phyloP scores from a whole-genome alignment of 2,888 invertebrate genomes.

The Synergus gifuensis region DNA sequence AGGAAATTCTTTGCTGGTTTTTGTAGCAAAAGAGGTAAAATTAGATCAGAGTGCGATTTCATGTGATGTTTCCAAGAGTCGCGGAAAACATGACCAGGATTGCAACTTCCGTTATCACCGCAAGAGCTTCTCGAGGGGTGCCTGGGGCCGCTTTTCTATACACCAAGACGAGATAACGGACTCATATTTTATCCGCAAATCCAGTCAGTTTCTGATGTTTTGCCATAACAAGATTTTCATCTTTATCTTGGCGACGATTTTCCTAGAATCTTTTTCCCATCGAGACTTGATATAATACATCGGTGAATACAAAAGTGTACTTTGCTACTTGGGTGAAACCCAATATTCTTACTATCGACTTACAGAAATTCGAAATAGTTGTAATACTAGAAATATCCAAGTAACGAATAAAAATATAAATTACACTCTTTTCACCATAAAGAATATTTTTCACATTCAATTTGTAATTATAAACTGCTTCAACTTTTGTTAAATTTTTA shows the following conservation, averaged over 20 bases:
- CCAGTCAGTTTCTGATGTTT: slow-evolving; percentile 53
- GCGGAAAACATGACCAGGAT: slow-evolving; percentile 43
- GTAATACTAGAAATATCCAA: too few relatives aligned
- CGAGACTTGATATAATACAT: background rate
- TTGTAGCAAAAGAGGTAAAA: slow-evolving; percentile 9
- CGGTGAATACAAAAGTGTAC: background rate
- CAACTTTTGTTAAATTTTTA: too few relatives aligned
- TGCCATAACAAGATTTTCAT: slow-evolving; percentile 51
- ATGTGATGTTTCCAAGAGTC: slow-evolving; percentile 40
- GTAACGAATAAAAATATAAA: too few relatives aligned
- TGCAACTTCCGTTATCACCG: slow-evolving; percentile 45
- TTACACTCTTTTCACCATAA: too few relatives aligned
- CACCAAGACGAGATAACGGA: slow-evolving; percentile 56
- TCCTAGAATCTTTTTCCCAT: slow-evolving; percentile 20
- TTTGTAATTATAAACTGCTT: too few relatives aligned
- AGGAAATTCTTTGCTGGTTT: background rate
- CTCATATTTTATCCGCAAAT: slow-evolving; percentile 62
- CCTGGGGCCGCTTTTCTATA: slow-evolving; percentile 26
- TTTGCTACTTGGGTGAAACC: too few relatives aligned
- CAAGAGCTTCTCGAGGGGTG: slow-evolving; percentile 26
- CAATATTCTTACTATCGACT: background rate
- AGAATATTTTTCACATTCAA: too few relatives aligned
- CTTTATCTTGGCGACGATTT: slow-evolving; percentile 50
- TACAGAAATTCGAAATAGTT: too few relatives aligned
- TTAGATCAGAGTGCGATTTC: slow-evolving; percentile 40